Evolutionary conservation across 2,888 invertebrate genomes (phyloP).

Genomic region (Aplocera efformata): DNA sequence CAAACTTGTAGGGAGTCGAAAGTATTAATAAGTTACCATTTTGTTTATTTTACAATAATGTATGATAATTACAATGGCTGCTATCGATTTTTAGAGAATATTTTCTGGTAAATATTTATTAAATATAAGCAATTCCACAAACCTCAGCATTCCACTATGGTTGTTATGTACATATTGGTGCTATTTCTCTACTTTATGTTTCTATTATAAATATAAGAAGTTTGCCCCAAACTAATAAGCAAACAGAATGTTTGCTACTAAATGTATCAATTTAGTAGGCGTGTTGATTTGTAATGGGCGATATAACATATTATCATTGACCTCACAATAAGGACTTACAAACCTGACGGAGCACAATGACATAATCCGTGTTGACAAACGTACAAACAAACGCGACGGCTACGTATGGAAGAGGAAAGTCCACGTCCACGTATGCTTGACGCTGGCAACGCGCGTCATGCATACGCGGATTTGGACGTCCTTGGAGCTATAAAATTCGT

Average conservation of each 20-base stretch:
- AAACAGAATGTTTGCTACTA: conserved; percentile 1
- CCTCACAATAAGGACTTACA: no score
- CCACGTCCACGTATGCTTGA: no score
- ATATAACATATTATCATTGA: no score
- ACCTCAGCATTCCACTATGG: conserved; percentile 10
- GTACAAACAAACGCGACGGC: no score
- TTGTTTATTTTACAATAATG: conserved; percentile 29
- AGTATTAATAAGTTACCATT: conserved; percentile 58
- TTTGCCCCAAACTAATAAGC: conserved; percentile 15
- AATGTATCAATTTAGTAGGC: not conserved
- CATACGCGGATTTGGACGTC: no score
- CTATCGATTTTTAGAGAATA: conserved; percentile 8
- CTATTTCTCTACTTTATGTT: conserved; percentile 28
- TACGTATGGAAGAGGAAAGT: no score
- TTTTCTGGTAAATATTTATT: not conserved
- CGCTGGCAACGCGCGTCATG: no score
- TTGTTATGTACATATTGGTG: conserved; percentile 21
- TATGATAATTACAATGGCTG: conserved; percentile 26
- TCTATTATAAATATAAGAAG: conserved; percentile 3
- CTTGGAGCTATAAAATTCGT: no score
- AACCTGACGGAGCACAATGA: no score
- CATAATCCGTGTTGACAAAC: no score
- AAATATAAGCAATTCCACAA: conserved; percentile 1
- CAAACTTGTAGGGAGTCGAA: conserved; percentile 37
- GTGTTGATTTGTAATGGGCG: conserved; percentile 3